Base-by-base conservation (phyloP, 2,113 vertebrate species). In the Nannospalax galili region DNA sequence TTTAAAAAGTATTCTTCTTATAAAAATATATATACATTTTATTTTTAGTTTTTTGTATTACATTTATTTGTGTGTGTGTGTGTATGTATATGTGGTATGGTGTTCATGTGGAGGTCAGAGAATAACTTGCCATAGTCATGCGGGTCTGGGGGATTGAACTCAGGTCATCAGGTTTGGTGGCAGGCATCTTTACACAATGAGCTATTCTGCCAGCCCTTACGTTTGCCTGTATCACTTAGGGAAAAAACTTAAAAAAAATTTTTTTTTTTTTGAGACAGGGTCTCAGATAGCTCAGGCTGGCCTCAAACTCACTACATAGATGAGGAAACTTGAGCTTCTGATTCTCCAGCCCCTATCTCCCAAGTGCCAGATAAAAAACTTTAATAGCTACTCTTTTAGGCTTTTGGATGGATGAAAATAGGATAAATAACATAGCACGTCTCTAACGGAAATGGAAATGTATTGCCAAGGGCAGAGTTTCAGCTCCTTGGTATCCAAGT, bases 381-480 rank as follows among this genome's bases (percentile, higher is more conserved):
- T 85, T 95, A n/a, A 16, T 48, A 69, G 42, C 30, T 84, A 62
- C 24, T 30, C 52, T 91, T 90, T 94, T 77, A 84, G 28, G 58
- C 48, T 82, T 96, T 81, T 80, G 80, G 75, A 37, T 26, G 87
- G 80, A 69, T 79, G 64, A 70, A 74, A 90, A 84, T 48, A 40
- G 22, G 17, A 86, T 40, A 90, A 79, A 92, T 35, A 84, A 67
- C 37, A 74, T 7, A 79, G 62, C 37, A 85, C 45, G 85, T 84
- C 72, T 91, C 74, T 40, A 92, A 94, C 60, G 78, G 80, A 85
- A 95, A 90, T 45, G 7, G 70, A 86, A 90, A 84, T 56, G 14
- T 30, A 81, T 10, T 62, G 30, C 35, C 88, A 95, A 72, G 74
- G 82, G 62, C 30, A 90, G 69, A 93, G 35, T 56, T 69, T 73